Conservation (phyloP, 2,888 invertebrate species). For the Luperina testacea region DNA sequence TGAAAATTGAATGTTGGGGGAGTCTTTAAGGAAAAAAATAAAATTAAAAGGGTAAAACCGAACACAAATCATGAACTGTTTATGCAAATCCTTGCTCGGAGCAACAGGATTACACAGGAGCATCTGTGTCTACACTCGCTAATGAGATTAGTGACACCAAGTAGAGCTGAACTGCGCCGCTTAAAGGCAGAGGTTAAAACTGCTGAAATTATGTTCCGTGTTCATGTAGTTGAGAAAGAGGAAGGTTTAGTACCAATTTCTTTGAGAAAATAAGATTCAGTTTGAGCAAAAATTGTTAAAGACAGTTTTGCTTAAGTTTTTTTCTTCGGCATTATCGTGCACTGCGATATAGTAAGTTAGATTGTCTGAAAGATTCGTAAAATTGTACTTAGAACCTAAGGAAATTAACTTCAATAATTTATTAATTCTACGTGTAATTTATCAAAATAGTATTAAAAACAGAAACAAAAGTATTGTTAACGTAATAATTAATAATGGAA, state of each 20-base stretch:
- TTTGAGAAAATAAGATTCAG: not conserved
- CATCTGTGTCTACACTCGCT: constrained; percentile 83
- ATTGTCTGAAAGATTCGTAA: not conserved
- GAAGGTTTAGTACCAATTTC: not conserved
- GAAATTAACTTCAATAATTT: not conserved
- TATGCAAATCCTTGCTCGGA: constrained; percentile 78
- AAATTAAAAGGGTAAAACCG: constrained; percentile 70
- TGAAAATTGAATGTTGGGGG: constrained; percentile 33
- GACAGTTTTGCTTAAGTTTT: not conserved
- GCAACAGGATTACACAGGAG: constrained; percentile 79
- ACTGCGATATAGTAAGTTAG: not conserved
- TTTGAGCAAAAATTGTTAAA: not conserved
- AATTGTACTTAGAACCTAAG: not conserved
- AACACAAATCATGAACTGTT: constrained; percentile 80
- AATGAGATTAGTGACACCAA: constrained; percentile 84
- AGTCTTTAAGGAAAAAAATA: constrained; percentile 47
- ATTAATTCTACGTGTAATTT: not conserved
- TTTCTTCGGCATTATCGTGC: not conserved
- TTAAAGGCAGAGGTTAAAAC: constrained; percentile 70
- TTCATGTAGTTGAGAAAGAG: constrained; percentile 10
- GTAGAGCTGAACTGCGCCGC: constrained; percentile 68
- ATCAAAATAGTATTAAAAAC: not conserved
- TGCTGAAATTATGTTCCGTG: constrained; percentile 61
- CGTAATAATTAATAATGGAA: not conserved
- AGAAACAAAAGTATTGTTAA: not conserved